These are phyloP conservation scores for Pygoscelis adeliae DNA, from an alignment of 2,113 vertebrate genomes.

Conservation along the genomic window DNA sequence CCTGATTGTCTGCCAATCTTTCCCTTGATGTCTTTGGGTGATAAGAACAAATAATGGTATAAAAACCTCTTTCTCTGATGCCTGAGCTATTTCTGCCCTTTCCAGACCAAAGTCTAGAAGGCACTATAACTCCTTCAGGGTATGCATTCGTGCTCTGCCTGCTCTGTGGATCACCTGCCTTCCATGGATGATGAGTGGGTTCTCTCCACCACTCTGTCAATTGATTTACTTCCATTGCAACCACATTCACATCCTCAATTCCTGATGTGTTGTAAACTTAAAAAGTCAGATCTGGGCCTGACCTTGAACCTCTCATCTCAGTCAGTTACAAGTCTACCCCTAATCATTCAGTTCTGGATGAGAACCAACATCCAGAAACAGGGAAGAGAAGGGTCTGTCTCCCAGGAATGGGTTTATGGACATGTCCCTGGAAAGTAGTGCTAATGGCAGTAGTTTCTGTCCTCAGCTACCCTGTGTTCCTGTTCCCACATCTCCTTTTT, in stretches of 20 bases:
- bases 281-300: neutral
- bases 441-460: neutral
- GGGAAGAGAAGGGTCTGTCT: neutral
- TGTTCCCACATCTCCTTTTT: neutral
- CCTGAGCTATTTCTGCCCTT: neutral
- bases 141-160: neutral
- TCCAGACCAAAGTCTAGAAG: neutral
- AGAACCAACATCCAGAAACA: neutral
- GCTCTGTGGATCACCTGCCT: neutral
- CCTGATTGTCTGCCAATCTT: constrained; percentile 50
- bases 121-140: constrained; percentile 31
- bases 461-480: neutral
- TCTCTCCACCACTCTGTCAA: neutral
- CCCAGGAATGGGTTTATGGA: neutral
- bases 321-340: neutral
- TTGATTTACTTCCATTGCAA: constrained; percentile 23
- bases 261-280: neutral
- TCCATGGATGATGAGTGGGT: neutral
- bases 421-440: neutral
- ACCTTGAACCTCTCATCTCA: neutral
- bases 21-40: neutral
- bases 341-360: neutral
- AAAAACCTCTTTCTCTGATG: neutral
- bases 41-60: constrained; percentile 37
- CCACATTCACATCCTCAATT: neutral